Percentiles rank a stretch among this genome's conserved stretches.
Evolutionary conservation across 2,888 invertebrate species (phyloP).

Genomic region (Pristionchus arcanus): DNA sequence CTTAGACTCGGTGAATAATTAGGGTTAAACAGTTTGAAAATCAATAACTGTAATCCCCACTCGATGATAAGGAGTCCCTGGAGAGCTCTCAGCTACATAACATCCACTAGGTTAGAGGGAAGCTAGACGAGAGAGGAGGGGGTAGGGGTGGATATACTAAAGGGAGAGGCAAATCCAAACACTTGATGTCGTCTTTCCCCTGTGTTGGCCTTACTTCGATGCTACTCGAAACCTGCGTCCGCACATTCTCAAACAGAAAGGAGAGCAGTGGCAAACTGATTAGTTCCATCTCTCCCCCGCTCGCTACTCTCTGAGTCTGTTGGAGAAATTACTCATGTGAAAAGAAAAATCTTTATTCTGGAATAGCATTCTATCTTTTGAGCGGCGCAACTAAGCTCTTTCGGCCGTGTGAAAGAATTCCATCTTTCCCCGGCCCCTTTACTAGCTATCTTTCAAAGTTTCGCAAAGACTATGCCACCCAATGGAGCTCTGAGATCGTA

Average conservation of each 20-base stretch:
- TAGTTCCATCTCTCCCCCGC: conserved; percentile 30
- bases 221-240: conserved; percentile 51
- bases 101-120: conserved; percentile 44
- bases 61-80: conserved; percentile 6
- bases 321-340: conserved; percentile 10
- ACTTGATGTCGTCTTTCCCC: conserved; percentile 39
- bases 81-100: conserved; percentile 36
- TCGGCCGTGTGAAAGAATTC: neutral
- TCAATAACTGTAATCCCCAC: conserved; percentile 32
- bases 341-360: neutral
- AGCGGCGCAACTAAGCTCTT: neutral
- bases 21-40: neutral
- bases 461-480: neutral
- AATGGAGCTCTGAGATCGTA: neutral
- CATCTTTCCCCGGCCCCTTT: neutral
- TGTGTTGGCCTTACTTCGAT: conserved; percentile 32
- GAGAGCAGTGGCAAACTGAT: conserved; percentile 46
- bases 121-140: neutral
- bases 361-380: neutral
- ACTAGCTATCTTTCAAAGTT: conserved; percentile 28
- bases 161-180: conserved; percentile 51
- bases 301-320: conserved; percentile 5
- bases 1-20: neutral
- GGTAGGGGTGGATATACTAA: conserved; percentile 30
- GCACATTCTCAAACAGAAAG: conserved; percentile 50